Base-by-base conservation (phyloP, 35 echinoderm and acorn worm species). In the Lytechinus pictus region DNA sequence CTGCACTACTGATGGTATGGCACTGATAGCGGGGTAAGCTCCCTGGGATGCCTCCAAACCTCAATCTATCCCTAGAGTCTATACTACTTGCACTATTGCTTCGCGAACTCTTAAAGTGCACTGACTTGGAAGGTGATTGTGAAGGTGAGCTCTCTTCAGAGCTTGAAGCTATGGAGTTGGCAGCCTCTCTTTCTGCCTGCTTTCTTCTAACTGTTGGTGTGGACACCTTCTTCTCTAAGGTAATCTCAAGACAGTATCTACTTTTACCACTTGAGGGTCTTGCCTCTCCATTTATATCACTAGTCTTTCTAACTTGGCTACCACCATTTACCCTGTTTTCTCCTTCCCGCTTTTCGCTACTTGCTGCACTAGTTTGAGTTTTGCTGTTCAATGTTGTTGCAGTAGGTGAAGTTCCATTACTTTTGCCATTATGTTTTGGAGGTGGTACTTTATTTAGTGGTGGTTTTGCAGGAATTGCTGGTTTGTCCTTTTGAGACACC, bases 101-200 rank as follows among this genome's bases (percentile, higher is more conserved):
- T 57, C 92, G 92, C 53, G 92, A 93, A 57, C 92, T 93, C 92
- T 93, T 93, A 57, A 93, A 93, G 53, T 93, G 92, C 12, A 93
- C 92, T 10, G 92, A 93, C 21, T 93, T 93, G 52, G 92, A 55
- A 57, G 92, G 92, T 93, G 92, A 93, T 54, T 93, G 92, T 55
- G 92, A 93, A 9, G 92, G 92, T 10, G 92, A 93, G 92, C 92
- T 93, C 92, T 93, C 92, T 93, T 93, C 92, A 10, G 92, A 93
- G 54, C 92, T 93, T 57, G 92, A 93, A 55, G 92, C 27, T 57
- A 44, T 93, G 4, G 92, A 93, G 53, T 54, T 93, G 8, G 29
- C 54, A 13, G 7, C 27, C 55, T 93, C 92, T 54, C 92, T 54
- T 53, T 93, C 92, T 3, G 92, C n/a, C 13, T 54, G 28, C 92